Conservation (phyloP, 2,113 vertebrate genomes). For the Callaeas wilsoni region DNA sequence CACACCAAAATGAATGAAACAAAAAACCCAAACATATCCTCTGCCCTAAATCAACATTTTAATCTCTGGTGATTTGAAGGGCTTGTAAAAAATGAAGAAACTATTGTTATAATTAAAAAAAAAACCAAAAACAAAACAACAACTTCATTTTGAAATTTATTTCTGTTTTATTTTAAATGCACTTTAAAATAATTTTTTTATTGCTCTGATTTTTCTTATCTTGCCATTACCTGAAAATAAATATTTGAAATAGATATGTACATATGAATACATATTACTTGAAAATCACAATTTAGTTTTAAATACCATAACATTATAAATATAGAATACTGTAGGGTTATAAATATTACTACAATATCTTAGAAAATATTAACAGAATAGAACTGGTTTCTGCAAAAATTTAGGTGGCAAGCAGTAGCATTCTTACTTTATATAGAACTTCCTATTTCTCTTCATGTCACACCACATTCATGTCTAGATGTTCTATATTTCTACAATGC, state of each 20-base stretch:
- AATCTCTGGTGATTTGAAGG: not conserved
- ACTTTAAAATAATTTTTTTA: not conserved
- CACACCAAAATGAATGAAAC: not conserved
- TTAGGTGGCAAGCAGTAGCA: not conserved
- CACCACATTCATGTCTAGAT: no score
- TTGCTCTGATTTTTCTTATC: not conserved
- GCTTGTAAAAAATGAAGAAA: not conserved
- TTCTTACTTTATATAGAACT: not conserved
- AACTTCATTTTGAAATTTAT: not conserved
- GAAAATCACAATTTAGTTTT: not conserved
- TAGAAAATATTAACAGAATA: not conserved
- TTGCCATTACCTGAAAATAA: not conserved
- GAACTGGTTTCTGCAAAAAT: not conserved
- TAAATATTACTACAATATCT: not conserved
- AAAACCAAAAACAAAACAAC: not conserved
- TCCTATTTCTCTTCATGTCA: not conserved
- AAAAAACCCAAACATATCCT: not conserved
- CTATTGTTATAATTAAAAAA: not conserved
- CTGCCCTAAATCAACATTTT: not conserved
- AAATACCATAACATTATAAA: not conserved
- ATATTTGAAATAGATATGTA: not conserved
- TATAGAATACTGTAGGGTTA: not conserved
- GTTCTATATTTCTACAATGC: not conserved
- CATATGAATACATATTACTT: not conserved
- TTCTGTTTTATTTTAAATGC: not conserved